Evolutionary conservation across 2,797 vertebrate genomes (phyloP).

Genomic region (Anguilla anguilla): DNA sequence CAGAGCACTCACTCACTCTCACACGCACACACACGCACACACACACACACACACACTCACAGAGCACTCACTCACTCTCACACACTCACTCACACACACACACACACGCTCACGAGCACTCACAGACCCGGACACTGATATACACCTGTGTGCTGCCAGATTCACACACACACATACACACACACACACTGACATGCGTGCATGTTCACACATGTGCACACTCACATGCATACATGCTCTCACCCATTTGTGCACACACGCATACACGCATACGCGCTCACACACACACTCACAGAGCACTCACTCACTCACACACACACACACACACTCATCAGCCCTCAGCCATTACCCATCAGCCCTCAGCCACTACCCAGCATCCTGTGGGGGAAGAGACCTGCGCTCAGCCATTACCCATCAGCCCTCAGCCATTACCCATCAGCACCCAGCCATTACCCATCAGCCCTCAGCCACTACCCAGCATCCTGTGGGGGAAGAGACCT

Average conservation of each 20-base stretch:
- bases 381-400: no score
- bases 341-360: no score
- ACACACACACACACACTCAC: background rate
- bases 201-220: background rate
- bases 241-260: background rate
- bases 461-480: no score
- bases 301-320: background rate
- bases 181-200: background rate
- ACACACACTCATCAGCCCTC: no score
- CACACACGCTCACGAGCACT: background rate
- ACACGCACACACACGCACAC: no score
- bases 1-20: background rate
- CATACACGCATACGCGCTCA: background rate
- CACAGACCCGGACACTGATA: background rate
- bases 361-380: no score
- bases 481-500: background rate
- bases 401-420: no score
- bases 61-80: no score
- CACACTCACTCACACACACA: background rate
- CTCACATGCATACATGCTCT: background rate
- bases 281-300: background rate
- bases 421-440: no score
- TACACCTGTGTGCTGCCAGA: no score
- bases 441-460: background rate
- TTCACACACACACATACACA: background rate